phyloP scores from a whole-genome alignment of 2,113 vertebrate genomes.

The Crotalus helleri region DNA sequence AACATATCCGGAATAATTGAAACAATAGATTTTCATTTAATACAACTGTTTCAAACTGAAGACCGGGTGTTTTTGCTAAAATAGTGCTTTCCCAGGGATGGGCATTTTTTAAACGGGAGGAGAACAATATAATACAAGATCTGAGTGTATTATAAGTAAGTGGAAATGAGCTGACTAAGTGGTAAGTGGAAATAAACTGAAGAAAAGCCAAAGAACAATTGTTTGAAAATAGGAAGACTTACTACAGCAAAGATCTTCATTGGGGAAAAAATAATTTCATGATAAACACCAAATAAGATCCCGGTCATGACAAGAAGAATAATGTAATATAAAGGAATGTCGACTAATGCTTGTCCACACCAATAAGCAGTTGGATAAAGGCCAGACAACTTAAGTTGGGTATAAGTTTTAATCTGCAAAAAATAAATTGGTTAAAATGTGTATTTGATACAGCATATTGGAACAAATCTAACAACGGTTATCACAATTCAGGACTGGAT shows the following conservation, averaged over 20 bases:
- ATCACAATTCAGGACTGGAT: neutral
- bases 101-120: neutral
- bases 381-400: constrained; percentile 79
- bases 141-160: neutral
- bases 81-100: neutral
- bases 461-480: neutral
- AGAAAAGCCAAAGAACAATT: neutral
- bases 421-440: neutral
- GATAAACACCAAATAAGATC: neutral
- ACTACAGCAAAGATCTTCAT: constrained; percentile 6
- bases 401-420: constrained; percentile 76
- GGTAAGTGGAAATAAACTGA: neutral
- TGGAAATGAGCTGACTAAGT: neutral
- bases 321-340: constrained; percentile 73
- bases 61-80: neutral
- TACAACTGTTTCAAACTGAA: neutral
- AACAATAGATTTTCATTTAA: neutral
- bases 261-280: neutral
- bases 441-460: neutral
- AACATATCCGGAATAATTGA: neutral
- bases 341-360: constrained; percentile 80
- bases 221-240: neutral
- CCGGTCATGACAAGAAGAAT: constrained; percentile 68
- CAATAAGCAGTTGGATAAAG: constrained; percentile 84
- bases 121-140: neutral